phyloP scores from a whole-genome alignment of 2,113 vertebrate genomes.

The Centropus bengalensis region DNA sequence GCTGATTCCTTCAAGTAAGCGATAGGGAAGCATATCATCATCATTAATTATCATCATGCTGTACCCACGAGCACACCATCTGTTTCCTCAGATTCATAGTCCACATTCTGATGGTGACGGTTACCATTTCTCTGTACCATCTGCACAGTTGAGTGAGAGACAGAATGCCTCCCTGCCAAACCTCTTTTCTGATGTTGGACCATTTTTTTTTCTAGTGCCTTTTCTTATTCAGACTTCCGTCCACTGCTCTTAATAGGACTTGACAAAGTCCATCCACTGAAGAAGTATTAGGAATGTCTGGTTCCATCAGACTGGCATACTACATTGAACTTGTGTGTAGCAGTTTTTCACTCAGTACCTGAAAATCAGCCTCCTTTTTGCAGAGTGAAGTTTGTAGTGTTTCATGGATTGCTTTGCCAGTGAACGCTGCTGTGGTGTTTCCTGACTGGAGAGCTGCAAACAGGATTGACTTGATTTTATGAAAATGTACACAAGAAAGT shows the following conservation, averaged over 20 bases:
- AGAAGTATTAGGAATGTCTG: background rate
- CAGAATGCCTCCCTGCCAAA: background rate
- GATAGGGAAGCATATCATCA: conserved; percentile 22
- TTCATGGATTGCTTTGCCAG: background rate
- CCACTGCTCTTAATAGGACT: background rate
- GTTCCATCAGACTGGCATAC: background rate
- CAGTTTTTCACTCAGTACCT: background rate
- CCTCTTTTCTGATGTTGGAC: background rate
- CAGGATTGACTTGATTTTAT: background rate
- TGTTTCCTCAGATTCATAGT: conserved; percentile 2
- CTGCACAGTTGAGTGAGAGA: background rate
- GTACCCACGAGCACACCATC: background rate
- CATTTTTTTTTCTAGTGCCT: background rate
- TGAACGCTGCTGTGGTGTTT: background rate
- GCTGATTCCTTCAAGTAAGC: background rate
- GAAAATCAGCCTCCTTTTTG: background rate
- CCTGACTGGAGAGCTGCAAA: background rate
- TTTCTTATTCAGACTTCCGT: background rate
- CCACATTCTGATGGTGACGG: background rate
- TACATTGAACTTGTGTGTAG: background rate
- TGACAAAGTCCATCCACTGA: background rate
- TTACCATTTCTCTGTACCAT: background rate
- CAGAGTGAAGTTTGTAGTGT: background rate
- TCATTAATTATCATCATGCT: background rate
- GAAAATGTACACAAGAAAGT: background rate